A percentile compares a stretch with the other conserved stretches of the same genome.
Evolutionary conservation across 2,113 vertebrate species (phyloP).

Genomic region (Columba livia): DNA sequence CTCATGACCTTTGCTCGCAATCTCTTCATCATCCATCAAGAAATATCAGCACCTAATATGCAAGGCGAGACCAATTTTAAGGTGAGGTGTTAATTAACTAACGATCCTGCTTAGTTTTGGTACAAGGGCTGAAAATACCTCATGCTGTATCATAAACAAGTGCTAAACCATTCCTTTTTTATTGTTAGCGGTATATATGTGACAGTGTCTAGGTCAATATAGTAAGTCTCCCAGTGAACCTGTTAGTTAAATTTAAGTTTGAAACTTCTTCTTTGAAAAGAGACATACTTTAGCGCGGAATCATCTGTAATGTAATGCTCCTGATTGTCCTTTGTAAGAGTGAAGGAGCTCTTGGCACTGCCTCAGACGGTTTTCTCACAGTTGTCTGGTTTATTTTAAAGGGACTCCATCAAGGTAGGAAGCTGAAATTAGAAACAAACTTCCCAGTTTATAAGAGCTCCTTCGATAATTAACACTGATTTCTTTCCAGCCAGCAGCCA

Average conservation of each 20-base stretch:
- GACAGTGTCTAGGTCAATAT: constrained; percentile 68
- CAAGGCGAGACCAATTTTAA: constrained; percentile 94
- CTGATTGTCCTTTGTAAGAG: constrained; percentile 6
- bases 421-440: constrained; percentile 13
- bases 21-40: constrained; percentile 99
- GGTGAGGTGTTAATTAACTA: constrained; percentile 94
- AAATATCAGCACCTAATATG: constrained; percentile 95
- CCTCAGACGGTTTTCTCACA: constrained; percentile 6
- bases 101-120: constrained; percentile 86
- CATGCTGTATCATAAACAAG: constrained; percentile 82
- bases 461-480: neutral
- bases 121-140: constrained; percentile 79
- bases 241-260: constrained; percentile 81
- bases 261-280: constrained; percentile 78
- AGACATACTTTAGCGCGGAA: constrained; percentile 45
- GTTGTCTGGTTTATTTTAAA: neutral
- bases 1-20: constrained; percentile 95
- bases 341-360: neutral
- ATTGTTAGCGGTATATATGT: constrained; percentile 55
- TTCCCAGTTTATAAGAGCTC: neutral
- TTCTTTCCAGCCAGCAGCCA: neutral
- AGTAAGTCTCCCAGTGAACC: constrained; percentile 70
- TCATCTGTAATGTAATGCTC: neutral
- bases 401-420: neutral
- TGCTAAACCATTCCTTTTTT: constrained; percentile 74